These are phyloP conservation scores for Mesoligia furuncula DNA, from an alignment of 2,888 invertebrate species.

Conservation along the genomic window DNA sequence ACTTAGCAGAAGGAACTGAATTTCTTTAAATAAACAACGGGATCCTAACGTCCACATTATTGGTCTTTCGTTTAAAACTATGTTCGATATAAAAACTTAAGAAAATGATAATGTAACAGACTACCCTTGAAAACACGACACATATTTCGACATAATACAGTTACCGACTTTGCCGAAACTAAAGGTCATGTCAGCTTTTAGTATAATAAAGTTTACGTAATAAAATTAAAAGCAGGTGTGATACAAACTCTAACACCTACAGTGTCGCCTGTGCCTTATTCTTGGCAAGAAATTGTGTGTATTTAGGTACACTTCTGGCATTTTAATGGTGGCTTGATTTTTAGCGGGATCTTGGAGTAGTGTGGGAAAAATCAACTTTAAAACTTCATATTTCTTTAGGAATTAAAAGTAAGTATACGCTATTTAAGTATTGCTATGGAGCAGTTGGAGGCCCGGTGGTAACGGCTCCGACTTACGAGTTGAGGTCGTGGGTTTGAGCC, in stretches of 20 bases:
- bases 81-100: background rate
- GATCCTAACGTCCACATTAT: background rate
- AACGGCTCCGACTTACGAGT: too few species aligned
- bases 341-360: background rate
- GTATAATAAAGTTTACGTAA: constrained; percentile 28
- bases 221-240: constrained; percentile 38
- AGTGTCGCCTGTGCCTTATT: background rate
- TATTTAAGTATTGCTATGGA: background rate
- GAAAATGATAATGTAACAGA: background rate
- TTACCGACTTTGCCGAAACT: constrained; percentile 9
- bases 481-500: too few species aligned
- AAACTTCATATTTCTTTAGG: background rate
- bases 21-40: background rate
- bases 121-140: background rate
- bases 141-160: constrained; percentile 19
- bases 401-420: background rate
- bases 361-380: background rate
- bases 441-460: too few species aligned
- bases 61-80: background rate
- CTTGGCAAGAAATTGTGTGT: background rate
- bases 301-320: background rate
- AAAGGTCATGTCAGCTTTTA: constrained; percentile 13
- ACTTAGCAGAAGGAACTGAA: constrained; percentile 18
- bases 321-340: background rate
- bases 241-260: constrained; percentile 6